phyloP scores from a whole-genome alignment of 2,888 invertebrate species.

The Lasius fuliginosus region DNA sequence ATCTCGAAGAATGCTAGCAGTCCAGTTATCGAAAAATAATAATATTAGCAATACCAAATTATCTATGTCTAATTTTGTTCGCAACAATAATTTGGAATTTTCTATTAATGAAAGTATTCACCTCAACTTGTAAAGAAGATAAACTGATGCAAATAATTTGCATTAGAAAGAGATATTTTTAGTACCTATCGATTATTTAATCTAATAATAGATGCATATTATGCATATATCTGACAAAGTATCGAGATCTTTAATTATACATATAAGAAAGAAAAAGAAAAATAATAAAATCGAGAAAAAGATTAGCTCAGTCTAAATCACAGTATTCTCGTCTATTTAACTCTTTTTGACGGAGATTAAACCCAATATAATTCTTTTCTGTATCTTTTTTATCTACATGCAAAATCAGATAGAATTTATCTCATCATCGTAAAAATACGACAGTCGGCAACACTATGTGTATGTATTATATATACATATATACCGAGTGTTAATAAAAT shows the following conservation, averaged over 20 bases:
- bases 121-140: not conserved
- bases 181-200: not conserved
- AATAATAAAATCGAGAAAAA: not conserved
- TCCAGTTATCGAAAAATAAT: not conserved
- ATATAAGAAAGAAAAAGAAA: not conserved
- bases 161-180: not conserved
- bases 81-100: slow-evolving; percentile 2
- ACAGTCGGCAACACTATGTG: not conserved
- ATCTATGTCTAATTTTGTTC: not conserved
- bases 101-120: not conserved
- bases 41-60: not conserved
- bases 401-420: not conserved
- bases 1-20: not conserved
- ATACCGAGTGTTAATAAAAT: not conserved
- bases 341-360: not conserved
- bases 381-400: not conserved
- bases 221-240: not conserved
- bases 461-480: not conserved
- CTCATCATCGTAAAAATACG: not conserved
- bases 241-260: not conserved
- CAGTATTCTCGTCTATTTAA: not conserved
- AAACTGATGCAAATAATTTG: not conserved
- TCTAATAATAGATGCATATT: not conserved
- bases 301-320: not conserved
- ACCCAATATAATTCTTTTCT: not conserved